Evolutionary conservation across 2,113 vertebrate species (phyloP).

Genomic region (Xiphorhynchus elegans): DNA sequence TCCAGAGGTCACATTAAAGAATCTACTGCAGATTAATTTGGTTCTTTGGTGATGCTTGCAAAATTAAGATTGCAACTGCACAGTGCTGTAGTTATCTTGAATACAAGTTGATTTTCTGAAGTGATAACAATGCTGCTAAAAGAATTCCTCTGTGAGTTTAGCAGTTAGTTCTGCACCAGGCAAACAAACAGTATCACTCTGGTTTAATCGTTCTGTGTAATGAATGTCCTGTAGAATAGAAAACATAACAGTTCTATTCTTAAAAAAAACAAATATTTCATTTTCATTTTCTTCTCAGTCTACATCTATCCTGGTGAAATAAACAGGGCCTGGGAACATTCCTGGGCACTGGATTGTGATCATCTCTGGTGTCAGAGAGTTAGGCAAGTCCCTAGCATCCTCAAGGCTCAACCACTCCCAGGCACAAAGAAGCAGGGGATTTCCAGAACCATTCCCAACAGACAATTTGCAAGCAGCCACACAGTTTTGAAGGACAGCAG

Average conservation of each 20-base stretch:
- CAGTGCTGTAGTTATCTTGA: not conserved
- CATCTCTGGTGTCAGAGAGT: not conserved
- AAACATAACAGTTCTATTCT: not conserved
- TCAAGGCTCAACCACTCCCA: not conserved
- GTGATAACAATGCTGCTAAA: not conserved
- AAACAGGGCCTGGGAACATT: constrained; percentile 16
- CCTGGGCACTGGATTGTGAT: not conserved
- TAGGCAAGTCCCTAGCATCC: not conserved
- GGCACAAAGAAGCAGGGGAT: constrained; percentile 4
- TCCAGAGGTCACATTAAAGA: not conserved
- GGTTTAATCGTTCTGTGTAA: not conserved
- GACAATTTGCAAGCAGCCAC: not conserved
- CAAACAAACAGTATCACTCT: not conserved
- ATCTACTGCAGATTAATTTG: not conserved
- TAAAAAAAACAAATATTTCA: not conserved
- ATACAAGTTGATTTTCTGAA: not conserved
- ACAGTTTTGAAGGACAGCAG: not conserved
- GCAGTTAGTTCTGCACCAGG: not conserved
- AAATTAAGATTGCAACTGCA: not conserved
- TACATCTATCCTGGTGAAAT: not conserved
- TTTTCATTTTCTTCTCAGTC: not conserved
- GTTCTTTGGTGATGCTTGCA: not conserved
- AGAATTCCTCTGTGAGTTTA: not conserved
- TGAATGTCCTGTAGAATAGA: not conserved
- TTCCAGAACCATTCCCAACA: constrained; percentile 22